Percentiles rank a stretch among this genome's conserved stretches.
phyloP scores from a whole-genome alignment of 1,140 invertebrate species.

The Eriocheir sinensis region DNA sequence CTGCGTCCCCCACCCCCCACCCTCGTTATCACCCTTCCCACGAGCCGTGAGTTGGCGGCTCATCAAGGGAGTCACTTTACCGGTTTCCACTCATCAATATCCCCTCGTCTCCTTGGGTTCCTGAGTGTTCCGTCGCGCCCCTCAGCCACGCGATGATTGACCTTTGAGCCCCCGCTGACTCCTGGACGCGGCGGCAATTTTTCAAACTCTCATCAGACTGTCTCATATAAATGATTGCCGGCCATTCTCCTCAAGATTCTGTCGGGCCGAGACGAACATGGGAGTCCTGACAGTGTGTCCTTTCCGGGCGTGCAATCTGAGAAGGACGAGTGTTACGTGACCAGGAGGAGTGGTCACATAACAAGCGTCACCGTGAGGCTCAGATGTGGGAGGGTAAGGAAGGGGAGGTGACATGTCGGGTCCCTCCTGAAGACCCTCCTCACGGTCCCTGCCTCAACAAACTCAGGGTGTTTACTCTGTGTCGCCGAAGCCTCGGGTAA shows the following conservation, averaged over 20 bases:
- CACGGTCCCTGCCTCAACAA: not conserved
- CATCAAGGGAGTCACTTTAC: not conserved
- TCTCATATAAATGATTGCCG: not conserved
- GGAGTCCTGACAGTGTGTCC: not conserved
- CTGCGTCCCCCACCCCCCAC: too few species aligned
- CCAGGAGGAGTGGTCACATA: not conserved
- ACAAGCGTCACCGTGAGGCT: not conserved
- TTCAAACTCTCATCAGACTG: not conserved
- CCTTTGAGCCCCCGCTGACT: too few species aligned
- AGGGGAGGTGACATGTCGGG: not conserved
- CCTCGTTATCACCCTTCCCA: not conserved
- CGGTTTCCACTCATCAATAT: not conserved
- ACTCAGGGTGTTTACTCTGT: not conserved
- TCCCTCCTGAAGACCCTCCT: not conserved
- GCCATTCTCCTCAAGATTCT: not conserved
- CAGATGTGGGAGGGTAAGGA: too few species aligned
- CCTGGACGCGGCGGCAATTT: not conserved
- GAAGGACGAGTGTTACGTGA: not conserved
- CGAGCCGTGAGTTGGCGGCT: not conserved
- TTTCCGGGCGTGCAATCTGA: not conserved
- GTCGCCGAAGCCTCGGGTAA: not conserved
- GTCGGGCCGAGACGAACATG: not conserved
- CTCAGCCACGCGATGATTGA: not conserved
- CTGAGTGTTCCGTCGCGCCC: not conserved
- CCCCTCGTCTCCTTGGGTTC: not conserved